Base-by-base conservation (phyloP, 2,888 invertebrate genomes). In the Parnassius smintheus region DNA sequence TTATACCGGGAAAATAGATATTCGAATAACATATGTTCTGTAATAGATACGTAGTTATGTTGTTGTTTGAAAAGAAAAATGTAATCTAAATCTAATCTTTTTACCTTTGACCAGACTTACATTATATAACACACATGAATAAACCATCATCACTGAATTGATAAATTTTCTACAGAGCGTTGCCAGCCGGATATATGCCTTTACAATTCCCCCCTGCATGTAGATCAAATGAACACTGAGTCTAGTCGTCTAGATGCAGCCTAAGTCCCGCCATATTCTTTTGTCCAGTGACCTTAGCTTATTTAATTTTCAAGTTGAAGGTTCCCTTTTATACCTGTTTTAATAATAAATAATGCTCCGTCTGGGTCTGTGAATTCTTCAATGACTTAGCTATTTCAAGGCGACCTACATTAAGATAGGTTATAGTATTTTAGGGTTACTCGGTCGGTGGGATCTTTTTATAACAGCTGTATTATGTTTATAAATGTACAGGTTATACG, bases 231-330 rank as follows among this genome's bases (percentile, higher is more conserved):
- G 67, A 81, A 76, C 73, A 70, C 67, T 69, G 83, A 73, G 82
- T 77, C 86, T 87, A 86, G 84, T 76, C 77, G 80, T 86, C 87
- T 89, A 88, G 86, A 81, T 87, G 86, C 83, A 83, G 76, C 76
- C 79, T 78, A 77, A 78, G 72, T 76, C 77, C 75, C 76, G 72
- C 70, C 65, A 60, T 57, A 18, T 52, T 66, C 64, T 73, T 83
- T 86, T 86, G 77, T 85, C 25, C 61, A 66, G 63, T 83, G 88
- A 90, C 90, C 91, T 91, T 89, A 88, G 80, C 82, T 82, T 85
- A 84, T 83, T 83, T 77, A 69, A 75, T 73, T 81, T 82, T 86
- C 88, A 89, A 89, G 89, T 90, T 90, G 86, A 91, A 90, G 89
- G 90, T 88, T 83, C 76, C 72, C 82, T 65, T 82, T 88, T 86